Percentiles rank a stretch among this genome's conserved stretches.
These are phyloP conservation scores for Mormyrops attenuatus DNA, from an alignment of 2,797 vertebrate genomes.

Conservation along the genomic window DNA sequence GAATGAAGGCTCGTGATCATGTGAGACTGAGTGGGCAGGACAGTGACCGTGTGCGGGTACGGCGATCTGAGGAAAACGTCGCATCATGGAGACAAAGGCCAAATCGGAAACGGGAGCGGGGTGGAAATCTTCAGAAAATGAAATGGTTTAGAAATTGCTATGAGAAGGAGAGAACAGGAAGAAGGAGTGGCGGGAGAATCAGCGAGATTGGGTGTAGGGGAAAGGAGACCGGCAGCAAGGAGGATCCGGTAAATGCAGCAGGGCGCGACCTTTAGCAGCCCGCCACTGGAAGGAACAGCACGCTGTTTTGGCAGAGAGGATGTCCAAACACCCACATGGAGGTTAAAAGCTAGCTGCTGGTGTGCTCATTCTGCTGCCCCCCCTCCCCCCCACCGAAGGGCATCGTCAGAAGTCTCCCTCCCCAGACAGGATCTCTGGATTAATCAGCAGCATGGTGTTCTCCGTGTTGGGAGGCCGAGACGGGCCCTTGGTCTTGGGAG, in stretches of 20 bases:
- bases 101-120: not conserved
- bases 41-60: not conserved
- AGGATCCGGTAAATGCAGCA: not conserved
- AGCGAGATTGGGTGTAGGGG: not conserved
- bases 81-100: not conserved
- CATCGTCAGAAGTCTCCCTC: not conserved
- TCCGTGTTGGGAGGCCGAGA: slow-evolving; percentile 40
- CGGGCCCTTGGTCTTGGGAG: slow-evolving; percentile 52
- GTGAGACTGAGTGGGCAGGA: not conserved
- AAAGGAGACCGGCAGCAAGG: not conserved
- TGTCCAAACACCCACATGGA: not conserved
- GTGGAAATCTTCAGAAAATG: not conserved
- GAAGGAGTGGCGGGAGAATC: not conserved
- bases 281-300: not conserved
- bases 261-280: not conserved
- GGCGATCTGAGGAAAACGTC: not conserved
- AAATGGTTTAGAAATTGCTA: not conserved
- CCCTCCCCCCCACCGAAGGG: not conserved
- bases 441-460: not conserved
- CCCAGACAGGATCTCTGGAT: not conserved
- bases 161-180: not conserved
- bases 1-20: not conserved
- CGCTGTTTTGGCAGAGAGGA: not conserved
- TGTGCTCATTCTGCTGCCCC: not conserved
- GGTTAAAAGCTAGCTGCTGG: not conserved